These are phyloP conservation scores for Ommatoiulus sabulosus DNA, from an alignment of 2,888 invertebrate species.

Conservation along the genomic window DNA sequence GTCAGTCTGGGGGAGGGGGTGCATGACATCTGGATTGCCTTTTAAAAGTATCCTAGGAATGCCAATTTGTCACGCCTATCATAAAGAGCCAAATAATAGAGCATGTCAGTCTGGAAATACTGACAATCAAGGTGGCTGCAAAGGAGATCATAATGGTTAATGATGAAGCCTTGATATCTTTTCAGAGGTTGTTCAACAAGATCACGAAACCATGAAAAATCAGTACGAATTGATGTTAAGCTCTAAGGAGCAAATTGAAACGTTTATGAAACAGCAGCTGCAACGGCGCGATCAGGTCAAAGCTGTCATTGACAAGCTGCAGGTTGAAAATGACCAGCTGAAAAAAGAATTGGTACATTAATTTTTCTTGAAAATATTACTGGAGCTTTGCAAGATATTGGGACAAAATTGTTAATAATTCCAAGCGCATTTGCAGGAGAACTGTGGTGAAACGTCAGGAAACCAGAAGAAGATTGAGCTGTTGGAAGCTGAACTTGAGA, in stretches of 20 bases:
- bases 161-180: not conserved
- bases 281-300: slow-evolving; percentile 11
- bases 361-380: not conserved
- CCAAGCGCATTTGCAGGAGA: not conserved
- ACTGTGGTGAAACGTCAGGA: not conserved
- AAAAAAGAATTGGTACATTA: not conserved
- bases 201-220: slow-evolving; percentile 47
- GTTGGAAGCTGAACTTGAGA: not conserved
- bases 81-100: too few species aligned
- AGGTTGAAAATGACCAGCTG: slow-evolving; percentile 47
- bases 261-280: slow-evolving; percentile 31
- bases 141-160: too few species aligned
- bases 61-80: too few species aligned
- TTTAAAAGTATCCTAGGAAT: too few species aligned
- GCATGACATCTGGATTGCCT: too few species aligned
- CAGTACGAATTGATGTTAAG: slow-evolving; percentile 47
- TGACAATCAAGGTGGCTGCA: too few species aligned
- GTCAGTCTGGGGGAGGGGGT: too few species aligned
- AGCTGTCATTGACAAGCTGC: slow-evolving; percentile 41
- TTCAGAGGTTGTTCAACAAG: slow-evolving; percentile 45
- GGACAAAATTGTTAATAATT: not conserved
- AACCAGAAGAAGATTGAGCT: not conserved
- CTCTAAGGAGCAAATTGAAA: slow-evolving; percentile 41
- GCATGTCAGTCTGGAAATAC: not conserved
- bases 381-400: not conserved